phyloP scores from a whole-genome alignment of 2,888 invertebrate genomes.

The Bembecia ichneumoniformis region DNA sequence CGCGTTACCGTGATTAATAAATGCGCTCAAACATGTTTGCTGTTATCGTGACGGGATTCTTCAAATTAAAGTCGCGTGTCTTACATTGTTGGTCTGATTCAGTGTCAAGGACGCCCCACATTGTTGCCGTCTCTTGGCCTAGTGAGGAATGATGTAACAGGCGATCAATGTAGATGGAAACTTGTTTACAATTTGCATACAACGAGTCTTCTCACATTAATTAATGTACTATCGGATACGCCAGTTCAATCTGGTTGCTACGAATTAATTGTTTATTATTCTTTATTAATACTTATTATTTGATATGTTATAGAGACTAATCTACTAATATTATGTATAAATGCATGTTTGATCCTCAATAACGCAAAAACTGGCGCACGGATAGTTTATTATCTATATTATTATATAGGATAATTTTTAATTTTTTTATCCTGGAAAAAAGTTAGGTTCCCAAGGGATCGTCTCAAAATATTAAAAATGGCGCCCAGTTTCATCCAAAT shows the following conservation, averaged over 20 bases:
- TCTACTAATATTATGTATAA: too few relatives aligned
- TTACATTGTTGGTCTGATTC: conserved; percentile 2
- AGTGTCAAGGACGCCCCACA: conserved; percentile 5
- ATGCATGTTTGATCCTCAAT: too few relatives aligned
- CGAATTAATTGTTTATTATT: neutral
- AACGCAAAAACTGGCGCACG: too few relatives aligned
- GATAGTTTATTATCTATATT: too few relatives aligned
- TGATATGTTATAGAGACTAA: neutral
- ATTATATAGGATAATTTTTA: too few relatives aligned
- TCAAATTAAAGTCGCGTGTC: conserved; percentile 21
- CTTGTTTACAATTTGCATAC: neutral
- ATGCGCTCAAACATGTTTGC: conserved; percentile 16
- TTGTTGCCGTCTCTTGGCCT: conserved; percentile 8
- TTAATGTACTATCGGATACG: neutral
- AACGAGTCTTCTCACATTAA: neutral
- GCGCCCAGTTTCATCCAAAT: too few relatives aligned
- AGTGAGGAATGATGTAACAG: neutral
- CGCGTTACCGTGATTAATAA: neutral
- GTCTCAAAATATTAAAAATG: too few relatives aligned
- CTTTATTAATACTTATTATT: neutral
- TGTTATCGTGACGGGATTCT: conserved; percentile 23
- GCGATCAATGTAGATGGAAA: neutral
- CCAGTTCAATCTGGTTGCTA: neutral
- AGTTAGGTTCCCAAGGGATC: too few relatives aligned
- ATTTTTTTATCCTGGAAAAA: too few relatives aligned